These are phyloP conservation scores for Epizoanthus fatuus DNA, from an alignment of 92 coral and sea anemone genomes.

Conservation along the genomic window DNA sequence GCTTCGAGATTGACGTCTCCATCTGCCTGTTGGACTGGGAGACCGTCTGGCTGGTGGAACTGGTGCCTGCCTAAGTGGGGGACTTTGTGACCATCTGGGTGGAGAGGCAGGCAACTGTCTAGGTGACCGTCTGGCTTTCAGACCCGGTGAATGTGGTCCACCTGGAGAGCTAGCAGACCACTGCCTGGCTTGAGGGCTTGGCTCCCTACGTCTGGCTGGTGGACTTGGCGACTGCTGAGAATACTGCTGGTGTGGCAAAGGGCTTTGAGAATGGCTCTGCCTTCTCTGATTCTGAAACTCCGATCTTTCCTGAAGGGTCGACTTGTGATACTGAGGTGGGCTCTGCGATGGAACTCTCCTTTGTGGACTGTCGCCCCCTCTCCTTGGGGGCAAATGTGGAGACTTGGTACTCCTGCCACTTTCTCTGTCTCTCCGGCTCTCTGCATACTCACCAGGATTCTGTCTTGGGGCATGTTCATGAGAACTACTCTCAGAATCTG, in stretches of 20 bases:
- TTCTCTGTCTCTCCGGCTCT: background rate
- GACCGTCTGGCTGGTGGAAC: slow-evolving; percentile 5
- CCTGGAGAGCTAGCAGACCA: too few species aligned
- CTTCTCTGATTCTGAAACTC: background rate
- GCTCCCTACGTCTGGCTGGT: background rate
- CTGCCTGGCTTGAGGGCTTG: too few species aligned
- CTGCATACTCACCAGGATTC: background rate
- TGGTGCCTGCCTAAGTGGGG: background rate
- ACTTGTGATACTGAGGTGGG: too few species aligned
- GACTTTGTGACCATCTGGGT: too few species aligned
- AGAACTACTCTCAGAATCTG: slow-evolving; percentile 36
- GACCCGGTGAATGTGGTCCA: too few species aligned
- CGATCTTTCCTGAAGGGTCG: background rate
- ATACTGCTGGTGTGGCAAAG: background rate
- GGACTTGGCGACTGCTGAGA: slow-evolving; percentile 3
- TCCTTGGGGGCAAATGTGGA: too few species aligned
- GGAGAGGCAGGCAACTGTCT: too few species aligned
- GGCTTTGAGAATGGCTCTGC: slow-evolving; percentile 11
- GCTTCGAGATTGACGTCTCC: background rate
- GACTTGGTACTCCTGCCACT: too few species aligned
- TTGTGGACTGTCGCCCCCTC: too few species aligned
- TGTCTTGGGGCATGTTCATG: background rate
- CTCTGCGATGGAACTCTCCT: too few species aligned
- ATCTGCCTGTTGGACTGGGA: slow-evolving; percentile 16
- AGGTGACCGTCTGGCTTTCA: too few species aligned